Conservation (phyloP, 2,113 vertebrate genomes). For the Pogonocichla stellata region DNA sequence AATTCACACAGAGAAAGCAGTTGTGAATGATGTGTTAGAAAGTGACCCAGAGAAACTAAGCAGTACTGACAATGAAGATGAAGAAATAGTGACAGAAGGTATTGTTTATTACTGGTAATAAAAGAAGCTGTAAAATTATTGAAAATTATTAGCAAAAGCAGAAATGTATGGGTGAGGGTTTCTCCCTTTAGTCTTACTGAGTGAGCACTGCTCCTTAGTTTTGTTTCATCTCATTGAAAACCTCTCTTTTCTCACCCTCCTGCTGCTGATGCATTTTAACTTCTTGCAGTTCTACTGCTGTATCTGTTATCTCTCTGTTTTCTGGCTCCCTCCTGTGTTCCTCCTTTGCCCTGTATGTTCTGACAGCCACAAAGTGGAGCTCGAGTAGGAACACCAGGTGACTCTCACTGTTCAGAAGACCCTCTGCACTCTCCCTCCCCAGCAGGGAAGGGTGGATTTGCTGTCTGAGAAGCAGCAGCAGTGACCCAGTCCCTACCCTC, state of each 20-base stretch:
- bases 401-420: not conserved
- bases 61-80: slow-evolving; percentile 94
- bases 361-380: not conserved
- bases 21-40: slow-evolving; percentile 82
- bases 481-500: not conserved
- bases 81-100: slow-evolving; percentile 84
- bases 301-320: not conserved
- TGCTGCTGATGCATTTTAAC: not conserved
- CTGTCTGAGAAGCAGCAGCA: not conserved
- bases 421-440: not conserved
- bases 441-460: not conserved
- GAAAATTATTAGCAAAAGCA: not conserved
- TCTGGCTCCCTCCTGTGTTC: not conserved
- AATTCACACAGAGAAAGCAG: slow-evolving; percentile 68
- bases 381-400: fast-evolving
- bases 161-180: not conserved
- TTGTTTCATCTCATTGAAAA: not conserved
- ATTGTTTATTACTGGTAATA: slow-evolving; percentile 2
- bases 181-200: not conserved
- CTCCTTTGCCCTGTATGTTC: not conserved
- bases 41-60: slow-evolving; percentile 93
- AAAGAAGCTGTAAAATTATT: not conserved
- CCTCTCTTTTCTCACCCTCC: not conserved
- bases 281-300: not conserved
- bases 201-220: not conserved